These are phyloP conservation scores for Onthophagus taurus DNA, from an alignment of 1,140 invertebrate species.

Conservation along the genomic window DNA sequence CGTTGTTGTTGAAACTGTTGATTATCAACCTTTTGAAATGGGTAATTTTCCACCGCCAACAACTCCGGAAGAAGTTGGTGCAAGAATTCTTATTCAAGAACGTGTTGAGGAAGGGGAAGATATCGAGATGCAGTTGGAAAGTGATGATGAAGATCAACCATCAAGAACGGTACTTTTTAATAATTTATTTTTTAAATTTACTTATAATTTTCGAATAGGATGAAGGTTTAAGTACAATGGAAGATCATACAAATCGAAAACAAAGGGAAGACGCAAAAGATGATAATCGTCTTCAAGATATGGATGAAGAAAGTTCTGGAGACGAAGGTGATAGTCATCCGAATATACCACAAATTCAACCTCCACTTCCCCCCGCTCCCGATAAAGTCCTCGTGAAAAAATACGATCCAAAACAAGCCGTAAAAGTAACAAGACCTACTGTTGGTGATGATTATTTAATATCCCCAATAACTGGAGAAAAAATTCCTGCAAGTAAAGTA, in stretches of 20 bases:
- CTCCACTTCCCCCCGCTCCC: conserved; percentile 68
- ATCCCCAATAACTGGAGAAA: conserved; percentile 96
- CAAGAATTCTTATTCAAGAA: conserved; percentile 81
- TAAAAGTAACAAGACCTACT: conserved; percentile 47
- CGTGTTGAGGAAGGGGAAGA: conserved; percentile 47
- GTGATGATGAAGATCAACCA: conserved; percentile 47
- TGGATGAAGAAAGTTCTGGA: conserved; percentile 81
- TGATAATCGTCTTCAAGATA: conserved; percentile 63
- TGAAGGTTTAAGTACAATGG: conserved; percentile 55
- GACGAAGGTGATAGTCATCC: conserved; percentile 53
- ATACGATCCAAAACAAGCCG: conserved; percentile 89
- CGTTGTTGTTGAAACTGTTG: conserved; percentile 98
- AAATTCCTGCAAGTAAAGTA: conserved; percentile 93
- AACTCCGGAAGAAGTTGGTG: conserved; percentile 93
- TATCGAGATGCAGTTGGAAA: conserved; percentile 69
- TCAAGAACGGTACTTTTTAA: conserved; percentile 39
- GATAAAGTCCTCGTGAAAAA: conserved; percentile 95
- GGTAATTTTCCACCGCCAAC: conserved; percentile 95
- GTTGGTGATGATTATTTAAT: conserved; percentile 85
- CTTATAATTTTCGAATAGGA: conserved; percentile 41
- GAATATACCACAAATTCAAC: conserved; percentile 37
- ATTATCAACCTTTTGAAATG: conserved; percentile 94
- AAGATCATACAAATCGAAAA: conserved; percentile 46
- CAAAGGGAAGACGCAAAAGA: conserved; percentile 24
- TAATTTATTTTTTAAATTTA: conserved; percentile 18